Evolutionary conservation across 2,888 invertebrate species (phyloP).

Genomic region (Xiphydria camelus): DNA sequence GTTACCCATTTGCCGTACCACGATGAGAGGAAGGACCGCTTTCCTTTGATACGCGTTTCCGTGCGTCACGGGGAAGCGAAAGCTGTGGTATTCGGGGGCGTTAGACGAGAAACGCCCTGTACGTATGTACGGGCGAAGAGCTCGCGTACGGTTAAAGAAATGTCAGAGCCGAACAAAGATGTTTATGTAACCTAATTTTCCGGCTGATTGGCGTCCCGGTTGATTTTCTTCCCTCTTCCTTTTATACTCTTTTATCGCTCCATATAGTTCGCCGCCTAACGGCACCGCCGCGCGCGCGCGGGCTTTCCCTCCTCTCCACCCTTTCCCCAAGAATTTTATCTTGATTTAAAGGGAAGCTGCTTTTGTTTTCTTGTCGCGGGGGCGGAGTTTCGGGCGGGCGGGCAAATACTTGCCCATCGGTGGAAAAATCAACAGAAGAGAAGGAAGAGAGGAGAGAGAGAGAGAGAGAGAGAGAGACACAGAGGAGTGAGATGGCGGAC

Average conservation of each 20-base stretch:
- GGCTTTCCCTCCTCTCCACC: background rate
- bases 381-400: slow-evolving; percentile 19
- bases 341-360: slow-evolving; percentile 25
- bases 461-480: slow-evolving; percentile 6
- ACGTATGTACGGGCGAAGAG: no score
- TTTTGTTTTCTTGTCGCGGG: slow-evolving; percentile 27
- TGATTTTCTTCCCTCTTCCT: slow-evolving; percentile 22
- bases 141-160: no score
- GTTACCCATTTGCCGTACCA: no score
- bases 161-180: slow-evolving; percentile 20
- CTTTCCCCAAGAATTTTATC: slow-evolving; percentile 21
- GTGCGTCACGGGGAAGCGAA: no score
- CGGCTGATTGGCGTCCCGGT: slow-evolving; percentile 34
- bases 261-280: slow-evolving; percentile 6
- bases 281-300: slow-evolving; percentile 1
- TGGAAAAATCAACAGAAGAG: slow-evolving; percentile 15
- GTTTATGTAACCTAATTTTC: slow-evolving; percentile 44
- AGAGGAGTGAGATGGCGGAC: slow-evolving; percentile 16
- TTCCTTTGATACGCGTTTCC: no score
- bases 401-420: slow-evolving; percentile 23
- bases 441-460: slow-evolving; percentile 7
- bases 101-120: no score
- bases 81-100: no score
- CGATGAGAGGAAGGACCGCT: no score
- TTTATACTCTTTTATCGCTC: slow-evolving; percentile 21